Percentiles rank a stretch among this genome's conserved stretches.
Evolutionary conservation across 2,888 invertebrate species (phyloP).

Genomic region (Hydriomena furcata): DNA sequence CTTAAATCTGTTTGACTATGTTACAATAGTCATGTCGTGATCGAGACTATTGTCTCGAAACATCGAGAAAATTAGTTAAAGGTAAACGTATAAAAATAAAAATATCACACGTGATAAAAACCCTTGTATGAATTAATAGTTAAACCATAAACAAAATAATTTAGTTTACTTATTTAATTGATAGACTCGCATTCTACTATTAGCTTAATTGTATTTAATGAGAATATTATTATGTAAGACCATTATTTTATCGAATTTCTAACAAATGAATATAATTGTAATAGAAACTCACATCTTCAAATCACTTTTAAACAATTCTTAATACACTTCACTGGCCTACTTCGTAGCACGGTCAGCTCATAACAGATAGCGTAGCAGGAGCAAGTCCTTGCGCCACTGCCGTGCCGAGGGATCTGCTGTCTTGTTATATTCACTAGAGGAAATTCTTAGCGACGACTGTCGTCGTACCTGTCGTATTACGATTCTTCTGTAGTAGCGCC

Average conservation of each 20-base stretch:
- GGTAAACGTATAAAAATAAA: no score
- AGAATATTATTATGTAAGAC: neutral
- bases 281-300: constrained; percentile 24
- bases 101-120: no score
- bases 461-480: neutral
- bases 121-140: no score
- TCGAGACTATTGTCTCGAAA: no score
- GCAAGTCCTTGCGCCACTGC: constrained; percentile 36
- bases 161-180: no score
- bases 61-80: no score
- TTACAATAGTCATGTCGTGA: no score
- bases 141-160: no score
- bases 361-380: constrained; percentile 19
- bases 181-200: no score
- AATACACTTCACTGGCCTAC: constrained; percentile 21
- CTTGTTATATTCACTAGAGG: constrained; percentile 33
- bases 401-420: constrained; percentile 20
- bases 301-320: constrained; percentile 8
- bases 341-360: constrained; percentile 20
- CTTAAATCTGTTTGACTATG: no score
- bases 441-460: constrained; percentile 21
- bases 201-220: neutral
- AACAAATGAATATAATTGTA: neutral
- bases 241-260: neutral
- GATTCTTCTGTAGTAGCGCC: neutral